Percentiles rank a stretch among this genome's conserved stretches.
These are phyloP conservation scores for Eupithecia inturbata DNA, from an alignment of 2,888 invertebrate genomes.

Conservation along the genomic window DNA sequence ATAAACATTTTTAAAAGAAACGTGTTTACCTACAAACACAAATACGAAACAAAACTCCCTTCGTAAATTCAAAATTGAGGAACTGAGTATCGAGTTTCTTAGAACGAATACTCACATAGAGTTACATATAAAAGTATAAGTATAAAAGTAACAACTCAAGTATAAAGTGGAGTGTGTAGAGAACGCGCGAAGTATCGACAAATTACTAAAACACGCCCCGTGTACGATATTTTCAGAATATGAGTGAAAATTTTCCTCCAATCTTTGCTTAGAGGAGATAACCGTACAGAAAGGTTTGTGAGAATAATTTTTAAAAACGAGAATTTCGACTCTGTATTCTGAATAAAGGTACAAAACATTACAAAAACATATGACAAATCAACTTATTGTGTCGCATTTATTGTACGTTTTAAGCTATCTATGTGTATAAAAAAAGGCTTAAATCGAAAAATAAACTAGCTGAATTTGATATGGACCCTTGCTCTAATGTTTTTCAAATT, in stretches of 20 bases:
- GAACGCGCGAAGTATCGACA: conserved; percentile 57
- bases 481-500: background rate
- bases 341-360: too few relatives aligned
- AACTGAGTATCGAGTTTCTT: conserved; percentile 44
- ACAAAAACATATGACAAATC: too few relatives aligned
- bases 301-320: too few relatives aligned
- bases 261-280: conserved; percentile 43
- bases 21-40: background rate
- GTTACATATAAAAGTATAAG: conserved; percentile 16
- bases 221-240: conserved; percentile 62
- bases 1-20: conserved; percentile 1
- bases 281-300: conserved; percentile 30
- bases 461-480: too few relatives aligned
- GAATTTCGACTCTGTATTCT: too few relatives aligned
- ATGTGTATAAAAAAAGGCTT: too few relatives aligned
- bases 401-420: too few relatives aligned
- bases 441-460: too few relatives aligned
- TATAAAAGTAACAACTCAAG: conserved; percentile 27
- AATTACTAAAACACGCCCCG: conserved; percentile 62
- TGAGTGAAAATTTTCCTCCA: conserved; percentile 63
- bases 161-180: conserved; percentile 27
- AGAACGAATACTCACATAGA: conserved; percentile 21
- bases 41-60: conserved; percentile 19
- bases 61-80: conserved; percentile 40
- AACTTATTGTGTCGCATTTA: too few relatives aligned